A percentile compares a stretch with the other conserved stretches of the same genome.
Evolutionary conservation across 2,797 vertebrate genomes (phyloP).

Genomic region (Cyprinodon diabolis): DNA sequence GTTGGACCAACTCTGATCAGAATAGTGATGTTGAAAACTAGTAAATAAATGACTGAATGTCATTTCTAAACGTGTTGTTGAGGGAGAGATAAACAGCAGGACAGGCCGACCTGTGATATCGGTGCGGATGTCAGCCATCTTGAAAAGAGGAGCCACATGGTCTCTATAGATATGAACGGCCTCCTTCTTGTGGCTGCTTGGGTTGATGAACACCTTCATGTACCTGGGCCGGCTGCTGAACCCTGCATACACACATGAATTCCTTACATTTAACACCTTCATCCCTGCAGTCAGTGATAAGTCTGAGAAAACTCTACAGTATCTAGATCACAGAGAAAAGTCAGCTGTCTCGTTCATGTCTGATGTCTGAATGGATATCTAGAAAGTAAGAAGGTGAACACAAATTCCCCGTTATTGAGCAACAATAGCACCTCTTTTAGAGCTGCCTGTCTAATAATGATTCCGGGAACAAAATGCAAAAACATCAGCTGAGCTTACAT

Average conservation of each 20-base stretch:
- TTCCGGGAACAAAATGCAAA: too few species aligned
- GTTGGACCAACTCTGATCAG: neutral
- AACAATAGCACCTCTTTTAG: too few species aligned
- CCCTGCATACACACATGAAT: constrained; percentile 25
- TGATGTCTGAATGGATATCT: neutral
- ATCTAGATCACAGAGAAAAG: neutral
- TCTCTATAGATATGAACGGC: constrained; percentile 87
- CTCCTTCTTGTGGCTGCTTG: constrained; percentile 91
- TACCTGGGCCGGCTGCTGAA: constrained; percentile 80
- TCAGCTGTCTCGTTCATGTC: neutral
- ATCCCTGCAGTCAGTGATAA: neutral
- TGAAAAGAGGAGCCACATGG: constrained; percentile 91
- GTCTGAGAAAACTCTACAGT: neutral
- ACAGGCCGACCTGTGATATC: constrained; percentile 75
- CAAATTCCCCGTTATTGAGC: neutral
- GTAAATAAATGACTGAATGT: neutral
- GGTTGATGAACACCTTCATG: constrained; percentile 93
- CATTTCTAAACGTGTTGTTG: neutral
- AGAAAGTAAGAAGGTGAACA: neutral
- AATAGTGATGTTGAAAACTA: neutral
- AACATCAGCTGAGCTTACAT: too few species aligned
- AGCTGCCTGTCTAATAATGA: too few species aligned
- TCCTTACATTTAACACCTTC: neutral
- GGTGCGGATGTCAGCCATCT: constrained; percentile 89
- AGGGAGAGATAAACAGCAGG: neutral